Evolutionary conservation across 2,888 invertebrate species (phyloP).

Genomic region (Polyommatus iphigenia): DNA sequence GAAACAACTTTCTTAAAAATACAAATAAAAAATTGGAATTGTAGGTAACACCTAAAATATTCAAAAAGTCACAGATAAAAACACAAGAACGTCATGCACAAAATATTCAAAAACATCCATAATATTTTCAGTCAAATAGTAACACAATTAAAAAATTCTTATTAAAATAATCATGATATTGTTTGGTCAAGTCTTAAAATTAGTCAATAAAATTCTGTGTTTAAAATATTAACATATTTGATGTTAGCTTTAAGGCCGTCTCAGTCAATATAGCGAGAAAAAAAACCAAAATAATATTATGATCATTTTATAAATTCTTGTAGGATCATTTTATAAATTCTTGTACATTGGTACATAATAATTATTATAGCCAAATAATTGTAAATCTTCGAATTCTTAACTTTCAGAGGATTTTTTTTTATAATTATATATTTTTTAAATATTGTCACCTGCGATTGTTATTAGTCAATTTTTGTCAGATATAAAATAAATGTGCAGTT

Average conservation of each 20-base stretch:
- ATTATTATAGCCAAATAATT: neutral
- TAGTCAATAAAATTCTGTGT: neutral
- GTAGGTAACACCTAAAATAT: neutral
- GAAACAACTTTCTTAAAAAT: neutral
- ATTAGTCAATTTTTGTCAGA: neutral
- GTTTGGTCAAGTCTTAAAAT: neutral
- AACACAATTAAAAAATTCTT: constrained; percentile 43
- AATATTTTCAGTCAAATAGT: neutral
- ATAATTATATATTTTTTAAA: neutral
- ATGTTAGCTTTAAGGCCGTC: neutral
- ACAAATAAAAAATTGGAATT: neutral
- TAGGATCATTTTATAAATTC: neutral
- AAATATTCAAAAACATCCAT: neutral
- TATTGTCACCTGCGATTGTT: neutral
- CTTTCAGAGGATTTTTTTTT: too few species aligned
- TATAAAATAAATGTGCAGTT: neutral
- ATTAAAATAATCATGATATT: constrained; percentile 39
- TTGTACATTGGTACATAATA: too few species aligned
- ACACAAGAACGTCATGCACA: neutral
- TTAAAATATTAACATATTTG: neutral
- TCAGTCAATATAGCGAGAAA: neutral
- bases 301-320: neutral
- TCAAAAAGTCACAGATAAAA: neutral
- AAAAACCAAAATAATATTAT: neutral
- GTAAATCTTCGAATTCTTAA: neutral